Conservation (phyloP, 2,888 invertebrate genomes). For the Opisthograptis luteolata region DNA sequence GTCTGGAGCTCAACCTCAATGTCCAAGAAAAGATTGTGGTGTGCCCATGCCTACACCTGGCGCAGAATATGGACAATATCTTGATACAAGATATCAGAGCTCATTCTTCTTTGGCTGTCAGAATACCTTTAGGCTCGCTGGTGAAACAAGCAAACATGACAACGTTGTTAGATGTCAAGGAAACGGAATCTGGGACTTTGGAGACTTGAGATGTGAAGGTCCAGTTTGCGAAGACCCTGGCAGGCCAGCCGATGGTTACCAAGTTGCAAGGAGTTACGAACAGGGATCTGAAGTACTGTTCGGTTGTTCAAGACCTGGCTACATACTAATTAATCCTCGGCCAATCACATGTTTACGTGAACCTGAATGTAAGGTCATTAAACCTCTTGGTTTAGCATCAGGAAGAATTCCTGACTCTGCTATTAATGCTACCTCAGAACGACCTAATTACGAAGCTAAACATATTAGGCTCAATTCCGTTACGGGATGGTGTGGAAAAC, state of each 20-base stretch:
- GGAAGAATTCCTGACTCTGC: constrained; percentile 97
- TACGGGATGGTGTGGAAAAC: constrained; percentile 98
- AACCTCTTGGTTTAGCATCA: constrained; percentile 94
- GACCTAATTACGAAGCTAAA: constrained; percentile 95
- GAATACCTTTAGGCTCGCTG: constrained; percentile 96
- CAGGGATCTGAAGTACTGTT: constrained; percentile 96
- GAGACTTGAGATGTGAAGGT: constrained; percentile 97
- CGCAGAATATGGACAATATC: constrained; percentile 95
- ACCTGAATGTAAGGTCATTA: constrained; percentile 96
- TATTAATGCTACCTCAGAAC: constrained; percentile 97
- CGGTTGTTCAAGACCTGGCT: constrained; percentile 95
- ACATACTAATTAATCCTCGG: constrained; percentile 95
- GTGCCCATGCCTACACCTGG: constrained; percentile 95
- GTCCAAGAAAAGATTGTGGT: constrained; percentile 96
- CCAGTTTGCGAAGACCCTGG: constrained; percentile 98
- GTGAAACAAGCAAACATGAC: constrained; percentile 95
- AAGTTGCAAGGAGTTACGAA: constrained; percentile 92
- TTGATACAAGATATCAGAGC: constrained; percentile 95
- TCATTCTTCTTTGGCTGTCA: constrained; percentile 98
- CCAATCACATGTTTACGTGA: constrained; percentile 96
- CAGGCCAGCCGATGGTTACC: constrained; percentile 95
- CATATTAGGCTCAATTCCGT: constrained; percentile 96
- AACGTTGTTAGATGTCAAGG: constrained; percentile 96
- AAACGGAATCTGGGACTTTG: constrained; percentile 98
- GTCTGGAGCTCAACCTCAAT: constrained; percentile 93